Conservation (phyloP, 2,113 vertebrate species). For the Vireo altiloquus region DNA sequence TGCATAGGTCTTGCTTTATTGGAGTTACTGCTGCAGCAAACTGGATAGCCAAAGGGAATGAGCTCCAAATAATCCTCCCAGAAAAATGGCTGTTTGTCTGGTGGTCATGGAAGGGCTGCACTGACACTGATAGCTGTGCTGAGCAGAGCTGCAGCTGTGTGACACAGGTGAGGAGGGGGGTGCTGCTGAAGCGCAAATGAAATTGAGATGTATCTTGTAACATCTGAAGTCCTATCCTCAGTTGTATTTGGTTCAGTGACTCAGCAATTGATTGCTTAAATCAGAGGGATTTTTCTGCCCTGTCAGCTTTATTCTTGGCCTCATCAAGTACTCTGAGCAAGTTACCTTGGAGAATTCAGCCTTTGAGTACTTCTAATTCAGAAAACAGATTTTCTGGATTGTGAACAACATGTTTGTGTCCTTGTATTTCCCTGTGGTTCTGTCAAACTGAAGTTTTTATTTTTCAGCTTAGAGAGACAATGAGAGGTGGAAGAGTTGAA, state of each 20-base stretch:
- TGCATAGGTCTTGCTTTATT: not conserved
- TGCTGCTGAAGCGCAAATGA: not conserved
- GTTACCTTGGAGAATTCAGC: constrained; percentile 3
- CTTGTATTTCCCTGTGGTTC: not conserved
- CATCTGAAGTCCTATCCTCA: not conserved
- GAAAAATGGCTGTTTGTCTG: not conserved
- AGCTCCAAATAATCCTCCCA: not conserved
- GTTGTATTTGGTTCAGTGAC: not conserved
- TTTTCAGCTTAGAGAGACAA: not conserved
- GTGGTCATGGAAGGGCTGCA: not conserved
- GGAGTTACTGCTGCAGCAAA: not conserved
- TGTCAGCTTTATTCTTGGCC: constrained; percentile 30
- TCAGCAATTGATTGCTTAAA: constrained; percentile 10
- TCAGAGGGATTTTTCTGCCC: not conserved
- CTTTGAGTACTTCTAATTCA: constrained; percentile 3
- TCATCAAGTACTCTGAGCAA: not conserved
- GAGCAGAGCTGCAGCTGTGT: not conserved
- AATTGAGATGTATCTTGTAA: not conserved
- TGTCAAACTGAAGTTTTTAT: not conserved
- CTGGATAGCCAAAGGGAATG: not conserved
- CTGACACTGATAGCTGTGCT: not conserved
- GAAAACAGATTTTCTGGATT: constrained; percentile 10
- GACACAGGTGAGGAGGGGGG: not conserved
- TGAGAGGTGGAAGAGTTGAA: not conserved
- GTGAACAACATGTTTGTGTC: not conserved